phyloP scores from a whole-genome alignment of 2,113 vertebrate species.

The human (Homo sapiens) region DNA sequence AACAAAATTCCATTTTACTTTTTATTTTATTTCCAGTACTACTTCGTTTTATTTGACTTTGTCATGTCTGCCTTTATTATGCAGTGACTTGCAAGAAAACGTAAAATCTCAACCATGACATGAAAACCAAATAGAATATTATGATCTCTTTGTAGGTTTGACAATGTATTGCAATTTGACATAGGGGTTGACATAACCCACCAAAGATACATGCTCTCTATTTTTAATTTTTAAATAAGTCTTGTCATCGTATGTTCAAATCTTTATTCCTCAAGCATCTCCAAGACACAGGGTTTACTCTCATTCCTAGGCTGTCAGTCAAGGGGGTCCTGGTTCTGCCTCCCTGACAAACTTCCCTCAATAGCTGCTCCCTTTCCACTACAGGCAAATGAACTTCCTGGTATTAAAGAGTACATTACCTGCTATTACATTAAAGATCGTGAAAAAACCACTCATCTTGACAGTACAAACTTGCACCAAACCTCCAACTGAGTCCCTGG shows the following conservation, averaged over 20 bases:
- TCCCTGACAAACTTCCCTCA: background rate
- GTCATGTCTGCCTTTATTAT: background rate
- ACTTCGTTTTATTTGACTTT: background rate
- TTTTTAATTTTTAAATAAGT: constrained; percentile 31
- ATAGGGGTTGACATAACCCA: background rate
- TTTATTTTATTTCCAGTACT: background rate
- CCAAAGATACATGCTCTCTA: background rate
- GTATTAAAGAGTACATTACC: background rate
- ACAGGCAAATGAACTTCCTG: constrained; percentile 30
- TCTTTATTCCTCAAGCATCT: background rate
- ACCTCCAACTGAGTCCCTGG: background rate
- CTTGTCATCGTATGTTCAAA: background rate
- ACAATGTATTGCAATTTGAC: background rate
- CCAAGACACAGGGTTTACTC: background rate
- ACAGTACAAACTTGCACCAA: constrained; percentile 3
- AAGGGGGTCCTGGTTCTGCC: background rate
- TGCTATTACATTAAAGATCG: constrained; percentile 23
- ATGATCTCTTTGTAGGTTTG: background rate
- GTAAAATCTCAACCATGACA: background rate
- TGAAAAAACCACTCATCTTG: constrained; percentile 1
- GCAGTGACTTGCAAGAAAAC: background rate
- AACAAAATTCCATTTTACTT: background rate
- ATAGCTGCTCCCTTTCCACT: background rate
- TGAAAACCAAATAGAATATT: background rate
- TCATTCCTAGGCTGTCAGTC: background rate